These are phyloP conservation scores for Mesorhabditis belari DNA, from an alignment of 2,888 invertebrate genomes.

Conservation along the genomic window DNA sequence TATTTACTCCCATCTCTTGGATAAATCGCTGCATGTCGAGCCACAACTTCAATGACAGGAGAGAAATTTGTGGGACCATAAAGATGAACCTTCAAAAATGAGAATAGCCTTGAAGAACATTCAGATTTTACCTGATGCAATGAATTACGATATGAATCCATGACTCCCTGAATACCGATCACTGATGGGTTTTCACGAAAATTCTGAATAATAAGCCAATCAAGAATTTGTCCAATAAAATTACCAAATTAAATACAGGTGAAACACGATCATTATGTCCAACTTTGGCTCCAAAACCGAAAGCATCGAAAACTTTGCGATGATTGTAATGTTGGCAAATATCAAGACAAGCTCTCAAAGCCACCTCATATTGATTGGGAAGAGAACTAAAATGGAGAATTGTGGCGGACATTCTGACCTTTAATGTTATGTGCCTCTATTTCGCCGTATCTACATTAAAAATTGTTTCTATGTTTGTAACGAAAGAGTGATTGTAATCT, in stretches of 20 bases:
- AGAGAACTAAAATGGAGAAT: slow-evolving; percentile 16
- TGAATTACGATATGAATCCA: slow-evolving; percentile 59
- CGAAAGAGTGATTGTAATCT: too few relatives aligned
- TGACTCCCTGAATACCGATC: slow-evolving; percentile 57
- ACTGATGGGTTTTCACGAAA: slow-evolving; percentile 60
- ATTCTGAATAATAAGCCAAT: slow-evolving; percentile 53
- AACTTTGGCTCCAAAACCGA: slow-evolving; percentile 61
- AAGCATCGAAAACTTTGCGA: slow-evolving; percentile 60
- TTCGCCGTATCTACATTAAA: too few relatives aligned
- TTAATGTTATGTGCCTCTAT: too few relatives aligned
- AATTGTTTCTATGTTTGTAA: too few relatives aligned
- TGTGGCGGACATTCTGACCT: too few relatives aligned
- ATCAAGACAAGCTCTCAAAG: slow-evolving; percentile 42
- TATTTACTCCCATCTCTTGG: slow-evolving; percentile 28
- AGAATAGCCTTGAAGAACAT: not conserved
- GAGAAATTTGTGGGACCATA: slow-evolving; percentile 64
- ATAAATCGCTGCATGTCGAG: slow-evolving; percentile 36
- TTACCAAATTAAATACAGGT: slow-evolving; percentile 59
- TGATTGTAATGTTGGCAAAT: slow-evolving; percentile 46
- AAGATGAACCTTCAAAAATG: slow-evolving; percentile 40
- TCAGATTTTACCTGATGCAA: slow-evolving; percentile 55
- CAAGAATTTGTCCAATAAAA: slow-evolving; percentile 11
- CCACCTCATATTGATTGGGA: slow-evolving; percentile 59
- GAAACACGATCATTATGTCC: slow-evolving; percentile 58
- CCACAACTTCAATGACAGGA: slow-evolving; percentile 60